Evolutionary conservation across 1,140 invertebrate genomes (phyloP), one percentile per base, ranked within the genome.

Genomic region (Rhyzopertha dominica): DNA sequence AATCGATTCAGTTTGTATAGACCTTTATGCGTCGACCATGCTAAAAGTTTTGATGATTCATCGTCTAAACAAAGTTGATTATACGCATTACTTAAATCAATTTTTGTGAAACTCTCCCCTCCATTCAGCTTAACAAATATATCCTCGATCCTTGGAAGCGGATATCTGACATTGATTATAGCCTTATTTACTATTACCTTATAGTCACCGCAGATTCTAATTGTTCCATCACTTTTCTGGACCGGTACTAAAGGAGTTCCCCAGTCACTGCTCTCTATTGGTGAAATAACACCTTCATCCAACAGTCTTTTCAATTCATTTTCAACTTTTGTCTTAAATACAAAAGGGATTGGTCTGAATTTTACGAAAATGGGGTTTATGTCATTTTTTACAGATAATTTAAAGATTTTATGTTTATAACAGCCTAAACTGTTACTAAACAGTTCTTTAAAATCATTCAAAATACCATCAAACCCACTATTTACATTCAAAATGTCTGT

Each of bases 211-310:
- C 59, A 57, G 12, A 53, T 24, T 40, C 52, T 24, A 14, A 66
- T 47, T 3, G 46, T 51, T 8, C 66, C 67, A 46, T 67, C 59
- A 16, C 52, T 54, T 56, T 76, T 76, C 20, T 67, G 25, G 5
- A 76, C 66, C 0, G 70, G 54, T 0, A 74, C 71, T 4, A 77
- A 56, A 0, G 69, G 68, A n/a, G 68, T 62, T 5, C 60, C 68
- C 67, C 64, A 75, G 5, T 65, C 56, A 13, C 52, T 55, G 45
- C 43, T 54, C n/a, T 52, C 42, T 10, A 56, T 23, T 9, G 48
- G 47, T 10, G 37, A 40, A 2, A 63, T 40, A 4, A 63, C 49
- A 5, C 52, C 59, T 67, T 65, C 49, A 5, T 35, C 14, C 18
- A 59, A 56, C 19, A 73, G 44, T 42, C 62, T 40, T 12, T 70